Evolutionary conservation across 1,140 invertebrate species (phyloP), one percentile per base, ranked within the genome.

Genomic region (Portunus trituberculatus): DNA sequence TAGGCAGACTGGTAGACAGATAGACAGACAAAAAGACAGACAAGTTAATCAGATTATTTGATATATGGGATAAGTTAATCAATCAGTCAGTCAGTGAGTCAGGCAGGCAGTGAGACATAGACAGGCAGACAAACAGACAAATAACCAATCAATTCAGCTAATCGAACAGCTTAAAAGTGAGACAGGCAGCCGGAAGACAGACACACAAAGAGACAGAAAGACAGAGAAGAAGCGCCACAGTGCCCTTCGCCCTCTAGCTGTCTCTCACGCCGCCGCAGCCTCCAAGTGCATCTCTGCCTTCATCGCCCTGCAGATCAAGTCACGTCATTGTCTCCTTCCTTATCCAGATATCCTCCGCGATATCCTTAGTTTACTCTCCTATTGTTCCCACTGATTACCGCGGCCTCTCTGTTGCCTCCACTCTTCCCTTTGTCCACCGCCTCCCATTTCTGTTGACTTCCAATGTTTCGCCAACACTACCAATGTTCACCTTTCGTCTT

Each of bases 331-430:
- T 76, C 67, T 76, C 16, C 67, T 25, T 76, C 67, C 67, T 76
- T n/a, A 76, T 76, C 67, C 67, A 76, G 67, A 76, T 76, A 76
- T n/a, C 20, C 20, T 76, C 67, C 6, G 20, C 25, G 20, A 76
- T 76, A n/a, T 76, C 67, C 67, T 76, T 76, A 76, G 67, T 76
- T 76, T 76, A 76, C 67, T 20, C 25, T 76, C 67, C 67, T 25
- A 76, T 76, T 76, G 67, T 76, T 76, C 67, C 67, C 67, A n/a
- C 67, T 76, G n/a, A 76, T 76, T 76, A 76, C 67, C 67, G n/a
- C 67, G 6, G 67, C 25, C 20, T 76, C 67, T 76, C 67, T n/a
- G 67, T 76, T 76, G 67, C 67, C 67, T 76, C 67, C 12, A n/a
- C 67, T 25, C 67, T 76, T 76, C 20, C n/a, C 67, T n/a, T 76